phyloP scores from a whole-genome alignment of 2,797 vertebrate species.

The Kryptopterus vitreolus region DNA sequence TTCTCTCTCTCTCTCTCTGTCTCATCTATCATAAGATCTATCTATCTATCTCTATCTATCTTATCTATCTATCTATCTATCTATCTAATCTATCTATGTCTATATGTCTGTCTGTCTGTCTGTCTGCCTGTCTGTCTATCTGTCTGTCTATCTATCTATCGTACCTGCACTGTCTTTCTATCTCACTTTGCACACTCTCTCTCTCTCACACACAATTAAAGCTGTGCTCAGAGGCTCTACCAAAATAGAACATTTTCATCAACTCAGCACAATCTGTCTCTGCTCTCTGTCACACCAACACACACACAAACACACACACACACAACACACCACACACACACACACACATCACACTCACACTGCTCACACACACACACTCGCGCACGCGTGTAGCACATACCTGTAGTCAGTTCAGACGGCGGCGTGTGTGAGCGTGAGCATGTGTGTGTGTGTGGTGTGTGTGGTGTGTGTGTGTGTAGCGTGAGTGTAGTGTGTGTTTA shows the following conservation, averaged over 20 bases:
- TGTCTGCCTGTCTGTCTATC: too few relatives aligned
- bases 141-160: too few relatives aligned
- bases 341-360: slow-evolving; percentile 1
- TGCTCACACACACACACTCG: slow-evolving; percentile 21
- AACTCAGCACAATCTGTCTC: slow-evolving; percentile 31
- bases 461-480: slow-evolving; percentile 1
- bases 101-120: too few relatives aligned
- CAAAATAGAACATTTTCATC: slow-evolving; percentile 29
- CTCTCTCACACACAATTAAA: neutral
- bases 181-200: neutral
- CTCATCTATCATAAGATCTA: too few relatives aligned
- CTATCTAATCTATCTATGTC: too few relatives aligned
- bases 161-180: slow-evolving; percentile 14
- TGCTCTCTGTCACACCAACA: neutral
- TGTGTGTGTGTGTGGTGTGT: slow-evolving; percentile 7
- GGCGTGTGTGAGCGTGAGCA: slow-evolving; percentile 3
- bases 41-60: neutral
- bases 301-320: slow-evolving; percentile 23
- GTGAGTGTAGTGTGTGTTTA: neutral
- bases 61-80: too few relatives aligned
- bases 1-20: neutral
- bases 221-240: slow-evolving; percentile 1
- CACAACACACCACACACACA: slow-evolving; percentile 18
- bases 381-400: slow-evolving; percentile 19
- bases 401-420: slow-evolving; percentile 25